A percentile compares a stretch with the other conserved stretches of the same genome.
phyloP scores from a whole-genome alignment of 2,797 vertebrate genomes.

The Notamacropus eugenii region DNA sequence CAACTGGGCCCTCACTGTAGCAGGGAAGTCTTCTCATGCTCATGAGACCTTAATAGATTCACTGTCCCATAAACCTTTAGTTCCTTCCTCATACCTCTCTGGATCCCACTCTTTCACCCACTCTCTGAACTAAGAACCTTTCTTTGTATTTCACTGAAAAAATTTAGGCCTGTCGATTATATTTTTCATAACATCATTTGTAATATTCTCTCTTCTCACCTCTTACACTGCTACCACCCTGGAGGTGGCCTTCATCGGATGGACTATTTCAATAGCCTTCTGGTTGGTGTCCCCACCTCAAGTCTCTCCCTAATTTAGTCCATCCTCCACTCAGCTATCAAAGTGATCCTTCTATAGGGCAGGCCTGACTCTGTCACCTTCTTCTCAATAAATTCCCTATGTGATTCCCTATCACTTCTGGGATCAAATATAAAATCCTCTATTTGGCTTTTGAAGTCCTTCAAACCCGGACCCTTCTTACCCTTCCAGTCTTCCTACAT shows the following conservation, averaged over 20 bases:
- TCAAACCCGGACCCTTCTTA: neutral
- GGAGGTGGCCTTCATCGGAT: neutral
- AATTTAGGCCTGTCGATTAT: neutral
- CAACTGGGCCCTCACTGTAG: neutral
- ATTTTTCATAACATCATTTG: no score
- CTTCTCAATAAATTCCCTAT: neutral
- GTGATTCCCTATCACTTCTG: neutral
- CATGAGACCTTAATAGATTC: neutral
- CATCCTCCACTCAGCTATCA: neutral
- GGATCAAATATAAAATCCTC: neutral
- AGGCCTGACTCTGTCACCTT: neutral
- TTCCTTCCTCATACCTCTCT: neutral
- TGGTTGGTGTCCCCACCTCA: neutral
- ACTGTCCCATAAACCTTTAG: neutral
- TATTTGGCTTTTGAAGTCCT: neutral
- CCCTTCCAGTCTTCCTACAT: neutral
- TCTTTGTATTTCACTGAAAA: neutral
- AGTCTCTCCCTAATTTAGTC: neutral
- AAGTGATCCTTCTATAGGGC: neutral
- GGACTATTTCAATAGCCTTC: neutral
- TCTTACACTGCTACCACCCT: no score
- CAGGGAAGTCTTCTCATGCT: neutral
- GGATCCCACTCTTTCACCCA: neutral
- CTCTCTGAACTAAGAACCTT: neutral
- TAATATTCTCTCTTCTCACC: neutral